These are phyloP conservation scores for Zaprionus ornatus DNA, from an alignment of 1,140 invertebrate species.

Conservation along the genomic window DNA sequence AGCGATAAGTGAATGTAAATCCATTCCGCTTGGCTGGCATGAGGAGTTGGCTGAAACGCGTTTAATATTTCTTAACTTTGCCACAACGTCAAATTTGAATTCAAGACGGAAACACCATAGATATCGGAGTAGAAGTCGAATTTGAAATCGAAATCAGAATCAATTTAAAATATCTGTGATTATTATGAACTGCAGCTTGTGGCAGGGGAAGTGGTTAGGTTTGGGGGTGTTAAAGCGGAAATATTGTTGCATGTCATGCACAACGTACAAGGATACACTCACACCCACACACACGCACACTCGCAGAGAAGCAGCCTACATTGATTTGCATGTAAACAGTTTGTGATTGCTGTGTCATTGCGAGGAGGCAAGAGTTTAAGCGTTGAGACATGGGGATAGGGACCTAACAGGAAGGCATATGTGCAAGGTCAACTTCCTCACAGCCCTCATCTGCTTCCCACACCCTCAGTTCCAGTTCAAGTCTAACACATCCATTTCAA, in stretches of 20 bases:
- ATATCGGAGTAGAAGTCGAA: neutral
- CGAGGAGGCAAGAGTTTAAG: neutral
- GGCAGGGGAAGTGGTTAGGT: neutral
- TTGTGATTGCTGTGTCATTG: constrained; percentile 46
- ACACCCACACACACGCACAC: neutral
- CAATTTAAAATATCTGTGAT: constrained; percentile 13
- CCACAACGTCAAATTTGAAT: constrained; percentile 6
- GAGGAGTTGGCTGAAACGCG: neutral
- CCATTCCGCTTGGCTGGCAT: constrained; percentile 1
- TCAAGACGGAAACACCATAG: neutral
- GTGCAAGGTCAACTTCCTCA: neutral
- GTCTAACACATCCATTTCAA: constrained; percentile 23
- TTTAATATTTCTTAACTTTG: constrained; percentile 11
- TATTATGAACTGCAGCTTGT: constrained; percentile 9
- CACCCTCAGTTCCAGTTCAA: neutral
- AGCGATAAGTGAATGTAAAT: constrained; percentile 20
- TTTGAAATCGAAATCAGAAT: neutral
- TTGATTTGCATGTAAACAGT: constrained; percentile 57
- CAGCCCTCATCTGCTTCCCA: too few species aligned
- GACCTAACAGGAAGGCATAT: constrained; percentile 9
- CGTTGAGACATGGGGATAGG: neutral
- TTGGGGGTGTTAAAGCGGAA: constrained; percentile 36
- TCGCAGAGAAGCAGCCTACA: constrained; percentile 27
- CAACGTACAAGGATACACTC: constrained; percentile 28
- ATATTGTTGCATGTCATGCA: constrained; percentile 57